Base-by-base conservation (phyloP, 1,140 invertebrate species). In the Trichonephila clavipes region DNA sequence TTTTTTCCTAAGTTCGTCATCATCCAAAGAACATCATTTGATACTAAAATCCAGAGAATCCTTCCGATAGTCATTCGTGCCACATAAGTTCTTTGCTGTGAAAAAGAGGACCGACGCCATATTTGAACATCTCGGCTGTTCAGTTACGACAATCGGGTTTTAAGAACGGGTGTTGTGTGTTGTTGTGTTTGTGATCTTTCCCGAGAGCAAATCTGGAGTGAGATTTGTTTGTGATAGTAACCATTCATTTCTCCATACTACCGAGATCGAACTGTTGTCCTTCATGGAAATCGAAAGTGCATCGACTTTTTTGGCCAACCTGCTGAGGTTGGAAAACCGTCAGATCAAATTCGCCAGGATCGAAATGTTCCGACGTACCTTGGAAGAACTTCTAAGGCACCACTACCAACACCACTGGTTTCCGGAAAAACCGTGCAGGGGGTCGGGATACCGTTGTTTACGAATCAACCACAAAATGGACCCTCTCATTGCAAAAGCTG, bases 401-500 rank as follows among this genome's bases (percentile, higher is more conserved):
- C 96, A 97, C 44, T 97, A 97, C 95, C 95, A 96, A 64, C 96
- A 97, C 94, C 97, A 97, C 94, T 97, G 97, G 97, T 97, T 97
- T 94, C 97, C 97, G 5, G 97, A 97, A 94, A 96, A 96, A 89
- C 97, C 97, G 2, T 96, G 96, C 95, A 97, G 97, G 83, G 97
- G 97, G 5, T 97, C 97, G 8, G 44, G 44, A 51, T 97, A 97
- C 94, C 96, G 97, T 44, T 97, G 97, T 94, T 96, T 97, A 69
- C 96, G 97, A n/a, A 97, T 97, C 94, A 97, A 97, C 95, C 97
- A 97, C 85, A 97, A 97, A 95, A 97, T 97, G 96, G 97, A 97
- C 95, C 97, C 97, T 16, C 96, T 97, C 18, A 96, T 97, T 59
- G 96, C 96, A 0, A 96, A 97, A 95, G 97, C 97, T 4, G 97